These are phyloP conservation scores for Andrena cerasifolii DNA, from an alignment of 1,140 invertebrate genomes.

Conservation along the genomic window DNA sequence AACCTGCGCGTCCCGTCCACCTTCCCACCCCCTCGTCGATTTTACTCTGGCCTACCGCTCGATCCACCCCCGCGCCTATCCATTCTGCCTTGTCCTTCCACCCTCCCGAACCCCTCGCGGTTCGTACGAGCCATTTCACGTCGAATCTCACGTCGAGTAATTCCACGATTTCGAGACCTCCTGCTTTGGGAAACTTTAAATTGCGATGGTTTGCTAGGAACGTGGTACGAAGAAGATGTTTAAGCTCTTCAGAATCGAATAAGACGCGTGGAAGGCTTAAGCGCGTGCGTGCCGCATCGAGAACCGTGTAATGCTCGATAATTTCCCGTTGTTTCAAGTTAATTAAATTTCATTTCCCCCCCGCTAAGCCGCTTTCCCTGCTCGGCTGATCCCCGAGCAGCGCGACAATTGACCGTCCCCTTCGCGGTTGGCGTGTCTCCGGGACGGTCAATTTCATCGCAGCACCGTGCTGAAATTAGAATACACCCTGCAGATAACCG, in stretches of 20 bases:
- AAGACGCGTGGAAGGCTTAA: conserved; percentile 13
- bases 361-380: conserved; percentile 63
- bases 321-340: conserved; percentile 70
- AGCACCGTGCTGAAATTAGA: conserved; percentile 61
- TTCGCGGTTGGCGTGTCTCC: neutral
- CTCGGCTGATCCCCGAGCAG: conserved; percentile 53
- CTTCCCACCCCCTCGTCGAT: conserved; percentile 42
- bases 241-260: neutral
- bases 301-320: conserved; percentile 63
- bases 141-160: conserved; percentile 25
- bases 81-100: conserved; percentile 22
- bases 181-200: no score
- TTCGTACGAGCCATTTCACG: conserved; percentile 39
- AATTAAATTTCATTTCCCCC: conserved; percentile 74
- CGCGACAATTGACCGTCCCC: conserved; percentile 56
- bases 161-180: no score
- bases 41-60: conserved; percentile 33
- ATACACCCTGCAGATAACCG: conserved; percentile 58
- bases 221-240: no score
- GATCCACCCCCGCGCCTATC: neutral
- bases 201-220: no score
- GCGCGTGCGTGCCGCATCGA: conserved; percentile 27
- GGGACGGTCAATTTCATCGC: conserved; percentile 63
- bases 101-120: conserved; percentile 7
- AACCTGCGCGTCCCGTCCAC: conserved; percentile 62